Base-by-base conservation (phyloP, 2,888 invertebrate genomes). In the Sinelater perroti region DNA sequence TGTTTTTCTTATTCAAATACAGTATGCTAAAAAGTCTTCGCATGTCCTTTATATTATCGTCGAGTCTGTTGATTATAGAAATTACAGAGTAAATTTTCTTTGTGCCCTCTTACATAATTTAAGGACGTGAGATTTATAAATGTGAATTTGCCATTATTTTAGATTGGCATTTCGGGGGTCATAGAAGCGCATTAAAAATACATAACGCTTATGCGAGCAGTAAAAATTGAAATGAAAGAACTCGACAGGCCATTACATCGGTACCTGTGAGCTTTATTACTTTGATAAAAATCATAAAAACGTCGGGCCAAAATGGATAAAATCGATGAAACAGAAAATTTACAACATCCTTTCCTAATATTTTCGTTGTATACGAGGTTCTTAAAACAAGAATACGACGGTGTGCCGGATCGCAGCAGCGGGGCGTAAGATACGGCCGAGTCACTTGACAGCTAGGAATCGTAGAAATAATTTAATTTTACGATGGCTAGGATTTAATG, bases 381-480 rank as follows among this genome's bases (percentile, higher is more conserved):
- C 46, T 54, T 54, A 47, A 47, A 54, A 54, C 40, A 56, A 56
- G 49, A 56, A 56, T 26, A 50, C 40, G 26, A 40, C 26, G 56
- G 56, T 50, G 35, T 36, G 35, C 38, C 56, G 44, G 45, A 47
- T 47, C 24, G 36, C 28, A 26, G 49, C 38, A 59, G 52, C 46
- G 38, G 51, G 60, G 57, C 60, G 52, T 51, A 57, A 62, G 60
- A 54, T 57, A 64, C 55, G 53, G 51, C 52, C 53, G 36, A 31
- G 53, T 61, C 56, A 63, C 61, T 59, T 53, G 51, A 56, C 60
- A 58, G 51, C 52, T 38, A 52, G 51, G 59, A 66, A 66, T 67
- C 61, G 58, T 52, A 64, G 67, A 67, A 64, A 65, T 67, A 65
- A 67, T 67, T 67, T 67, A 67, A 67, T 67, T 67, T 67, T 64